Base-by-base conservation (phyloP, 2,888 invertebrate species). In the Eupithecia inturbata region DNA sequence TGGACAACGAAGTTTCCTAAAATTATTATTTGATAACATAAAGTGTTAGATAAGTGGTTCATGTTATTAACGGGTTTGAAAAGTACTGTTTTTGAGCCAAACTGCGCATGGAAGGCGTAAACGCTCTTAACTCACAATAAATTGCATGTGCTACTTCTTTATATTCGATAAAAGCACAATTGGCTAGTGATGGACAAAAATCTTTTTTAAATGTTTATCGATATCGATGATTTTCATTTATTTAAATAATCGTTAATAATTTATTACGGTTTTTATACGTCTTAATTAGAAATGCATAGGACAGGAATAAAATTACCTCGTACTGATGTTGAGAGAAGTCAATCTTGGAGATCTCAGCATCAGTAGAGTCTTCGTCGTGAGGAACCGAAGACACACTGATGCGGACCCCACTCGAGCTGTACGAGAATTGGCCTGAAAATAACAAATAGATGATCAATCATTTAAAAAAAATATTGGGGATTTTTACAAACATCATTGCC, bases 271-370 rank as follows among this genome's bases (percentile, higher is more conserved):
- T 19, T 41, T 33, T 33, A 10, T 36, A 3, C 1, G 19, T 19
- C 5, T 45, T 0, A 19, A 45, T 9, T 19, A n/a, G 19, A 9
- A n/a, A 16, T 16, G 41, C 3, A 14, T 1, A 41, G n/a, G n/a
- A 5, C 49, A 9, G n/a, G n/a, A 49, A 49, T 53, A 53, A 22
- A 53, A 22, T 53, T 78, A 94, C 94, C 91, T 94, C 93, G 80
- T 91, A 93, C 73, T 93, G 94, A 82, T 94, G 93, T 81, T 95
- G 95, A 53, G 96, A 95, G 87, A 97, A 97, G 87, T 97, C 97
- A 78, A 97, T 97, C 84, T 96, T 96, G 85, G 97, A 97, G 83
- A 97, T 96, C 89, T 97, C 97, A n/a, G 97, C 96, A 87, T 97
- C 97, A 77, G 93, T 95, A 28, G 96, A 96, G 87, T 96, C 96